Percentiles rank a stretch among this genome's conserved stretches.
Evolutionary conservation across 2,113 vertebrate genomes (phyloP).

Genomic region (Chlamydotis undulata): DNA sequence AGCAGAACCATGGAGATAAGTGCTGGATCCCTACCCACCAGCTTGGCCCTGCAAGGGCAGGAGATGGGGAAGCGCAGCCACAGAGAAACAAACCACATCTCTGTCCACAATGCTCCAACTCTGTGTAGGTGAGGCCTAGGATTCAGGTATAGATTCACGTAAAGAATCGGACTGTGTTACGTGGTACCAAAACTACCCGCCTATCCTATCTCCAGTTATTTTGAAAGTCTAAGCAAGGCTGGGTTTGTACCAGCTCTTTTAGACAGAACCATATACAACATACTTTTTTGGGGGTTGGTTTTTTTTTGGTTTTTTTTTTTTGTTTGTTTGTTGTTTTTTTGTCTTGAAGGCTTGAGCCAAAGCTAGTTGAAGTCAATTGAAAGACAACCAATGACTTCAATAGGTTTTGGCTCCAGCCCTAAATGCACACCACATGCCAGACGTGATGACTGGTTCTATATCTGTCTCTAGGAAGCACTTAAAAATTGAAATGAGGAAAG

Average conservation of each 20-base stretch:
- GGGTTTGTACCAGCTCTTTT: neutral
- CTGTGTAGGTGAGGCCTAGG: neutral
- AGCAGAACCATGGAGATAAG: neutral
- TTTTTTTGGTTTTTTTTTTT: too few species aligned
- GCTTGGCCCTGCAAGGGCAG: neutral
- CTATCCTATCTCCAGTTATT: neutral
- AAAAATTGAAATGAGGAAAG: slow-evolving; percentile 39
- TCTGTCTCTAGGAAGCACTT: slow-evolving; percentile 44
- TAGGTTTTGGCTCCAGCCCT: slow-evolving; percentile 27
- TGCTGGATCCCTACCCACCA: neutral
- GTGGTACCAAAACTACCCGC: neutral
- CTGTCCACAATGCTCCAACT: rapidly evolving
- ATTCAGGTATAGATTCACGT: too few species aligned
- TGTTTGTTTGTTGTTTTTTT: too few species aligned
- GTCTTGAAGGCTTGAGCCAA: neutral
- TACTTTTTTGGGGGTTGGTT: neutral
- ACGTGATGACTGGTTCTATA: neutral
- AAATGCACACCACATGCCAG: slow-evolving; percentile 5
- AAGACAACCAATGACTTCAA: slow-evolving; percentile 16
- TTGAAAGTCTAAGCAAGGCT: neutral
- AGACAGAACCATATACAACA: neutral
- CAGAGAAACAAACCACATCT: neutral
- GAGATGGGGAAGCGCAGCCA: neutral
- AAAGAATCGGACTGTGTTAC: neutral
- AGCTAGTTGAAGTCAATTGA: slow-evolving; percentile 23